A percentile compares a stretch with the other conserved stretches of the same genome.
Conservation (phyloP, 1,140 invertebrate species). For the Meteorus sp. region DNA sequence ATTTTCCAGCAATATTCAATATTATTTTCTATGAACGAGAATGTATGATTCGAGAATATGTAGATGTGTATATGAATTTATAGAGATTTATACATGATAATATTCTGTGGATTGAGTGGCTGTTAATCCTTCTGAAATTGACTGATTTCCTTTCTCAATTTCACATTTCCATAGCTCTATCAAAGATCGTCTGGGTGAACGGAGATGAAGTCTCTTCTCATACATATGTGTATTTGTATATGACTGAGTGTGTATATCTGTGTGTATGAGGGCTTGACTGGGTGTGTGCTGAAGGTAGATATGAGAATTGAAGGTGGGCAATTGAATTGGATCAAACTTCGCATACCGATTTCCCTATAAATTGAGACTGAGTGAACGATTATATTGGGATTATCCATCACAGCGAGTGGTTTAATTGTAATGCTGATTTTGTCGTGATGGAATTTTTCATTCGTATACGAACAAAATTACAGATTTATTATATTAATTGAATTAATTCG, state of each 20-base stretch:
- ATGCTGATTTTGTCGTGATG: neutral
- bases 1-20: no score
- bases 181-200: constrained; percentile 16
- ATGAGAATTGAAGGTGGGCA: constrained; percentile 25
- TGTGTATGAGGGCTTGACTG: neutral
- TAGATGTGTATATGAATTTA: constrained; percentile 3
- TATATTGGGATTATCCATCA: constrained; percentile 26
- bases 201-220: constrained; percentile 11
- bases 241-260: neutral
- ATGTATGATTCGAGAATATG: no score
- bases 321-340: constrained; percentile 34
- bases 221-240: neutral
- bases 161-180: constrained; percentile 13
- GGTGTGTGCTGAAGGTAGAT: constrained; percentile 30
- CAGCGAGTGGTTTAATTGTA: constrained; percentile 12
- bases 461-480: constrained; percentile 39
- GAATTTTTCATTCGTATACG: constrained; percentile 33
- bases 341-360: constrained; percentile 28
- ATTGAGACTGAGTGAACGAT: constrained; percentile 20
- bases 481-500: no score
- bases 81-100: neutral
- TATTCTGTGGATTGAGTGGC: constrained; percentile 5
- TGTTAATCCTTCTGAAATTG: constrained; percentile 21
- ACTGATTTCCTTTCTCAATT: constrained; percentile 28
- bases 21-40: no score